Conservation (phyloP, 2,113 vertebrate genomes). For the Odobenus rosmarus region DNA sequence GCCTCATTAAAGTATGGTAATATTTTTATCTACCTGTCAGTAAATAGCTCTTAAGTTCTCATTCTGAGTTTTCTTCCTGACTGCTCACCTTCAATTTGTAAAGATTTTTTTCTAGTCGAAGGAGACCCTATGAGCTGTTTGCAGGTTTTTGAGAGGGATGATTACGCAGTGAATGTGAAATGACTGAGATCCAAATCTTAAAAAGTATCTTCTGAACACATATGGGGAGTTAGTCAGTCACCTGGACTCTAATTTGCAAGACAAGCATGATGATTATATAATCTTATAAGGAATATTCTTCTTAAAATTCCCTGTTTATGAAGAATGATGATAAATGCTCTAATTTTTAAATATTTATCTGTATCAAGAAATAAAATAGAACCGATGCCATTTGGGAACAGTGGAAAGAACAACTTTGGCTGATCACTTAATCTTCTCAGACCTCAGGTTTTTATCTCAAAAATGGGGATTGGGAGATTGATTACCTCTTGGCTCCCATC, state of each 20-base stretch:
- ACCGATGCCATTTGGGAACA: background rate
- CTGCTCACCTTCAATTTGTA: background rate
- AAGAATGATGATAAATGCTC: background rate
- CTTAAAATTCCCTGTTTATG: background rate
- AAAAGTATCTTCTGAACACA: background rate
- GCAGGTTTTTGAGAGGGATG: background rate
- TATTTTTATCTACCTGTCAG: background rate
- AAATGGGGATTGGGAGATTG: background rate
- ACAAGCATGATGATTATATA: background rate
- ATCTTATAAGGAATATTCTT: background rate
- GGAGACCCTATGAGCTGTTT: background rate
- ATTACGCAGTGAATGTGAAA: constrained; percentile 35
- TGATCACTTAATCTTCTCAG: background rate
- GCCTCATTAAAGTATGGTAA: background rate
- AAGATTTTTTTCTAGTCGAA: background rate
- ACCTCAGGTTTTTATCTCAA: background rate
- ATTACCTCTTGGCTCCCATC: background rate
- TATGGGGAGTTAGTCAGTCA: background rate
- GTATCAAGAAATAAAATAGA: constrained; percentile 8
- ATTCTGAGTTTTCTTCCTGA: background rate
- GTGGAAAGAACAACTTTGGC: background rate
- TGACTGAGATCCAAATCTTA: constrained; percentile 38
- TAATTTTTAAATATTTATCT: background rate
- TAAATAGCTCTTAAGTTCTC: background rate
- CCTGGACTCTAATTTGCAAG: constrained; percentile 23